phyloP scores from a whole-genome alignment of 2,888 invertebrate genomes.

The Pseudococcus jackbeardsleyi region DNA sequence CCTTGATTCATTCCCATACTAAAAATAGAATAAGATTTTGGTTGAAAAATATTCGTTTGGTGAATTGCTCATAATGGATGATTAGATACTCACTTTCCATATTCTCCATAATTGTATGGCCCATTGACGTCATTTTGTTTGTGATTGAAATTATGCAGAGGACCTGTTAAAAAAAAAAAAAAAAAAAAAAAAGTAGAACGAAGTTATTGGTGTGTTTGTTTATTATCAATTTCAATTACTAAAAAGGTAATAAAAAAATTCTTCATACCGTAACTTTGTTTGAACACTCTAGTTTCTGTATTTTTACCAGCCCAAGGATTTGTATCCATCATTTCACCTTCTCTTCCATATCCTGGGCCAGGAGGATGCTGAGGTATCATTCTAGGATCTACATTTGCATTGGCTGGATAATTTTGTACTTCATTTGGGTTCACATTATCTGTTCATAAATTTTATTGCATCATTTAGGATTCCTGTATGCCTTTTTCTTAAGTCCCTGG shows the following conservation, averaged over 20 bases:
- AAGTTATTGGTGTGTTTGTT: not conserved
- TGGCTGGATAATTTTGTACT: conserved; percentile 47
- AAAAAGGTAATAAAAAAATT: no score
- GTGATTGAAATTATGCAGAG: conserved; percentile 61
- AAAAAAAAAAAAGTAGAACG: not conserved
- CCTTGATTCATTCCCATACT: conserved; percentile 22
- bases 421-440: conserved; percentile 26
- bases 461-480: not conserved
- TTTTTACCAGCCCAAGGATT: conserved; percentile 50
- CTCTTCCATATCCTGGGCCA: conserved; percentile 21
- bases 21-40: not conserved
- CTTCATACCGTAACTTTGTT: conserved; percentile 57
- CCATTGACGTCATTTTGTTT: conserved; percentile 57
- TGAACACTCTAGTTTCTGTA: conserved; percentile 18
- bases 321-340: conserved; percentile 48
- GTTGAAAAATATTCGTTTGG: no score
- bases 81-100: conserved; percentile 48
- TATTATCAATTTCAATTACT: no score
- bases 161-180: conserved; percentile 32
- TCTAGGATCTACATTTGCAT: conserved; percentile 39
- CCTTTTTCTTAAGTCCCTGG: no score
- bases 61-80: not conserved
- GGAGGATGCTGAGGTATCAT: conserved; percentile 5
- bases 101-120: conserved; percentile 53
- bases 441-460: not conserved